Conservation (phyloP, 2,797 vertebrate genomes). For the Hephaestus fuliginosus region DNA sequence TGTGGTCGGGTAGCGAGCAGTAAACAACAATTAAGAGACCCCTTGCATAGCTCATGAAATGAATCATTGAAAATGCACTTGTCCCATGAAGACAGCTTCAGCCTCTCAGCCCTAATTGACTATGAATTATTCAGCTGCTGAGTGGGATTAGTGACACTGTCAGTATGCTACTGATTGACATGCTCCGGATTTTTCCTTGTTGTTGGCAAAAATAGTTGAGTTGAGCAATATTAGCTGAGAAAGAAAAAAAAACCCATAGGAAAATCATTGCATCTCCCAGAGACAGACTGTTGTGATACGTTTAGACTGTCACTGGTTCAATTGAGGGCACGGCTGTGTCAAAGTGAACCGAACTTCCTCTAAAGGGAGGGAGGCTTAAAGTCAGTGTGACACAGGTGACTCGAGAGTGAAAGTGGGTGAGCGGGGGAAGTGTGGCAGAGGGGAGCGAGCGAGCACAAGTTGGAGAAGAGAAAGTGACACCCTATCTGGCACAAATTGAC, state of each 20-base stretch:
- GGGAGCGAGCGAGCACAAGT: slow-evolving; percentile 23
- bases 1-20: slow-evolving; percentile 68
- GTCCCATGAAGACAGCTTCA: slow-evolving; percentile 71
- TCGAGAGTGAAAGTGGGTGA: not conserved
- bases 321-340: slow-evolving; percentile 15
- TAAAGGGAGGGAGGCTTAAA: not conserved
- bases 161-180: slow-evolving; percentile 55
- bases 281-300: not conserved
- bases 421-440: not conserved
- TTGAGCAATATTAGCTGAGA: not conserved
- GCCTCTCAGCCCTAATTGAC: slow-evolving; percentile 79
- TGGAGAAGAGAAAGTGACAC: slow-evolving; percentile 39
- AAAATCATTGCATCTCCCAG: slow-evolving; percentile 15
- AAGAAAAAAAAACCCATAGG: slow-evolving; percentile 4
- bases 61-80: slow-evolving; percentile 81
- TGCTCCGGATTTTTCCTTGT: slow-evolving; percentile 49
- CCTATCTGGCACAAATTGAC: slow-evolving; percentile 34
- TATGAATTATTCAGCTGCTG: slow-evolving; percentile 82
- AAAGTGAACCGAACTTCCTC: not conserved
- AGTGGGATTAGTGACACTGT: slow-evolving; percentile 58
- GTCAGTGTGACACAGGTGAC: slow-evolving; percentile 10
- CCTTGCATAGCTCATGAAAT: slow-evolving; percentile 75
- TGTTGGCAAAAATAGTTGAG: slow-evolving; percentile 29
- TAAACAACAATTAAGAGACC: slow-evolving; percentile 83
- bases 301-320: not conserved